phyloP scores from a whole-genome alignment of 2,113 vertebrate species.

The Etia nguti region DNA sequence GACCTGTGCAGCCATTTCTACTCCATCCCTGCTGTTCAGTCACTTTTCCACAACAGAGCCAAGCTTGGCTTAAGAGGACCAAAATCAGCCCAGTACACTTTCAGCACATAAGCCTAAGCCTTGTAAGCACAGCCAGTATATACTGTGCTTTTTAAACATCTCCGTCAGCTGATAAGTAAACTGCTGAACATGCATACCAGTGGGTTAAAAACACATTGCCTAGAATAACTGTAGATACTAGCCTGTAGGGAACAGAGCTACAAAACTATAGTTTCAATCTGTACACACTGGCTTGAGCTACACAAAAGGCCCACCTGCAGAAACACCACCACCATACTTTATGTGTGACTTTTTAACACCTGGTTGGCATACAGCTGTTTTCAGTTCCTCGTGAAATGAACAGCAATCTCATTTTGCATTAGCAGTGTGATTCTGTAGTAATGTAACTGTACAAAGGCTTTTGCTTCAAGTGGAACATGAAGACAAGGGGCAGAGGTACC shows the following conservation, averaged over 20 bases:
- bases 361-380: background rate
- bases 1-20: conserved; percentile 46
- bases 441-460: background rate
- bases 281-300: background rate
- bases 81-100: conserved; percentile 12
- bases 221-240: background rate
- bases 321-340: background rate
- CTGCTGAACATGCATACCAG: background rate
- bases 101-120: conserved; percentile 28
- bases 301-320: background rate
- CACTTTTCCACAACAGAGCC: conserved; percentile 8
- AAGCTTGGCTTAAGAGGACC: conserved; percentile 19
- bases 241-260: background rate
- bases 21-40: background rate
- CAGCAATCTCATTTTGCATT: background rate
- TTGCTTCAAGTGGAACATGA: background rate
- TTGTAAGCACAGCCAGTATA: background rate
- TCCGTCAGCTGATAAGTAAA: background rate
- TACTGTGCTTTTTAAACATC: background rate
- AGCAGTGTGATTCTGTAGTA: background rate
- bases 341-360: background rate
- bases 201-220: background rate
- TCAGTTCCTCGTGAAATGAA: background rate
- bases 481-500: background rate
- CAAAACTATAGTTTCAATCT: background rate